Base-by-base conservation (phyloP, 2,888 invertebrate genomes). In the Zaprionus lineosus region DNA sequence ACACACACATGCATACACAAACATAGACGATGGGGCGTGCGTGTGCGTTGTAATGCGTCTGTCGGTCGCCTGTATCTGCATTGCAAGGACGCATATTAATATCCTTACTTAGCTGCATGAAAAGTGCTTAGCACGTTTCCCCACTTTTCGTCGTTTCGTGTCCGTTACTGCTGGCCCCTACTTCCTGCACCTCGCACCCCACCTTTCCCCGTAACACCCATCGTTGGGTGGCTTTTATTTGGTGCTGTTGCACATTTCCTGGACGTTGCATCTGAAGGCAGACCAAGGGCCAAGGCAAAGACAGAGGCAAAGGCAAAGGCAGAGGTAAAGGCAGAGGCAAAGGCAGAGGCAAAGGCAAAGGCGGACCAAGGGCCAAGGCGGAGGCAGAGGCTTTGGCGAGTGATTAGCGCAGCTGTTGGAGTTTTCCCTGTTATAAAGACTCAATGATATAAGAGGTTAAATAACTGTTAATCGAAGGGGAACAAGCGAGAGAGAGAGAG, bases 61-160 rank as follows among this genome's bases (percentile, higher is more conserved):
- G 58, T 41, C 44, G 69, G 63, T 69, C 74, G 70, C 62, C 69
- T 47, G 60, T 55, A 66, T 43, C 53, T 46, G 65, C 59, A 55
- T 26, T 41, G 61, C 84, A 81, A 81, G 81, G 86, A 85, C 86
- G 84, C 84, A 85, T 81, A 81, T 81, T 81, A 81, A 81, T 81
- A 74, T 85, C 82, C 84, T 84, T 81, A 84, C 86, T 81, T 81
- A 81, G 86, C 76, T 67, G 77, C 74, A 61, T 67, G 62, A 79
- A 60, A 69, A 61, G 76, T 65, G 64, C 84, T 79, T 57, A 61
- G 84, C 85, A 79, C 85, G 85, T 83, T 74, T 60, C 56, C 44
- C 72, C 67, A 37, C 60, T 53, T 65, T 48, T 55, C 52, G 46
- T 29, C 34, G 24, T 26, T 48, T 18, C 4, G n/a, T n/a, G n/a